A percentile compares a stretch with the other conserved stretches of the same genome.
Evolutionary conservation across 2,888 invertebrate species (phyloP).

Genomic region (Harpalus rufipes): DNA sequence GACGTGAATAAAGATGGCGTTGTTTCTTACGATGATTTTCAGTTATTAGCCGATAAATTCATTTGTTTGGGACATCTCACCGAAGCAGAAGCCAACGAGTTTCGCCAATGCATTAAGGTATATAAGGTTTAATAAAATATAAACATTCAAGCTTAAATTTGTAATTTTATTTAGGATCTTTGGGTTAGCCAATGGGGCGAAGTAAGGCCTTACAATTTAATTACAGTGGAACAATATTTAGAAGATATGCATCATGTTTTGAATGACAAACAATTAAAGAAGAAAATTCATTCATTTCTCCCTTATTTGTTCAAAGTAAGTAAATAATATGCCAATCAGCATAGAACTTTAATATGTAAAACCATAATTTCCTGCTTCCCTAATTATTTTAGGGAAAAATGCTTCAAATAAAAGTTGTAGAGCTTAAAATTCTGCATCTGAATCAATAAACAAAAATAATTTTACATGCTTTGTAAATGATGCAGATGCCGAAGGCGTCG

Average conservation of each 20-base stretch:
- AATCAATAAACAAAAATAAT: no score
- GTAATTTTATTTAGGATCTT: slow-evolving; percentile 78
- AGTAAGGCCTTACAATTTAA: slow-evolving; percentile 88
- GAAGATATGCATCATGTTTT: slow-evolving; percentile 90
- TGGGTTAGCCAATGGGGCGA: slow-evolving; percentile 93
- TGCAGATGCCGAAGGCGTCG: no score
- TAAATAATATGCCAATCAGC: neutral
- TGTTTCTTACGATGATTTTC: slow-evolving; percentile 90
- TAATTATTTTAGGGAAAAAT: no score
- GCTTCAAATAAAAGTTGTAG: no score
- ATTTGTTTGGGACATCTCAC: slow-evolving; percentile 86
- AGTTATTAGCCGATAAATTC: slow-evolving; percentile 86
- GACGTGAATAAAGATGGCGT: slow-evolving; percentile 93
- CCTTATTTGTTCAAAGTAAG: slow-evolving; percentile 89
- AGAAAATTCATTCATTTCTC: slow-evolving; percentile 87
- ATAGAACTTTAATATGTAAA: no score
- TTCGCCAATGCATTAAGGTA: slow-evolving; percentile 85
- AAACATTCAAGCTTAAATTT: neutral
- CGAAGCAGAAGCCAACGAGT: slow-evolving; percentile 83
- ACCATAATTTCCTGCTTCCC: no score
- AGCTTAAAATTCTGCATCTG: no score
- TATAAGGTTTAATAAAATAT: slow-evolving; percentile 55
- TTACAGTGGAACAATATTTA: slow-evolving; percentile 89
- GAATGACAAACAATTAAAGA: slow-evolving; percentile 86
- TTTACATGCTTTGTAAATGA: no score